Conservation (phyloP, 92 coral and sea anemone species). For the Pocillopora grandis region DNA sequence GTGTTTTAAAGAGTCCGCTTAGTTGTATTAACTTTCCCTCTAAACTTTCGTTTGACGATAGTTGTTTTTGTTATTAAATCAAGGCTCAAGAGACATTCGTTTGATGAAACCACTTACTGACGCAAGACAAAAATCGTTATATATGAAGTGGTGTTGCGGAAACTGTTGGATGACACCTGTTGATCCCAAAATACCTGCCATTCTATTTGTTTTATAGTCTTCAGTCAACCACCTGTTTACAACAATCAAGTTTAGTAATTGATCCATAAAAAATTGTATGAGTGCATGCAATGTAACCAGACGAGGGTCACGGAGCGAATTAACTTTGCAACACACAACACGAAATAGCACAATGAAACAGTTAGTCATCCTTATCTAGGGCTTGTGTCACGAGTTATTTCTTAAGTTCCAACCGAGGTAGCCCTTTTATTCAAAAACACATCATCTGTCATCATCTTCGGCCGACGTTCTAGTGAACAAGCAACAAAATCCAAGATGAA, state of each 20-base stretch:
- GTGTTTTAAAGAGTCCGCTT: not conserved
- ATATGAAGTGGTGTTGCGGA: conserved; percentile 12
- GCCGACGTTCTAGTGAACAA: no score
- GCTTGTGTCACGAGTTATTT: no score
- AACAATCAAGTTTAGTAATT: not conserved
- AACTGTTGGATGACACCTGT: conserved; percentile 27
- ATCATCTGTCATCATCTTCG: no score
- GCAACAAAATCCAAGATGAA: no score
- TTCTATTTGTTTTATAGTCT: conserved; percentile 8
- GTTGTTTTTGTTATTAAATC: not conserved
- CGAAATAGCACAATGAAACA: no score
- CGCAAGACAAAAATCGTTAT: not conserved
- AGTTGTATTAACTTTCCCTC: not conserved
- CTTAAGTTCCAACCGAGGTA: no score
- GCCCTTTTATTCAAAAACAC: no score
- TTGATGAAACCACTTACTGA: not conserved
- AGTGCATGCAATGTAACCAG: no score
- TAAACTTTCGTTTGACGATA: not conserved
- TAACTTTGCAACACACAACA: no score
- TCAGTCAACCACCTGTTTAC: conserved; percentile 18
- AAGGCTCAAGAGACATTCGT: not conserved
- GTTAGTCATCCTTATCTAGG: no score
- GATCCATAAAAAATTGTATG: no score
- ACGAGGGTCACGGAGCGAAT: no score
- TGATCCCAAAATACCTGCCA: conserved; percentile 17